Base-by-base conservation (phyloP, 2,113 vertebrate species). In the Rhineura floridana region DNA sequence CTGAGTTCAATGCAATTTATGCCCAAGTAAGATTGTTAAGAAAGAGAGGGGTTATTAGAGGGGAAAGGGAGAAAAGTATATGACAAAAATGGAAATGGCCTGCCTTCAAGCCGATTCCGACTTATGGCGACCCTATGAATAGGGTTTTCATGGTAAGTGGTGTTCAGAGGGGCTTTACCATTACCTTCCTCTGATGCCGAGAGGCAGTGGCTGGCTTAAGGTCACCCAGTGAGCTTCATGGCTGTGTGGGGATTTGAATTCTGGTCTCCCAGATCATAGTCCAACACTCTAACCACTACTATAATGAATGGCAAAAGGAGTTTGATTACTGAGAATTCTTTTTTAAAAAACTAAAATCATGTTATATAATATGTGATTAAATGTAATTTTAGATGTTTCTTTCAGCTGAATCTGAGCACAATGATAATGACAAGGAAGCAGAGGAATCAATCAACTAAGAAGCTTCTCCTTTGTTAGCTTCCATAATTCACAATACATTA, bases 381-480 rank as follows among this genome's bases (percentile, higher is more conserved):
- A 86, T 23, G 7, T 69, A 21, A 55, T 84, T 89, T 89, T 80
- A 89, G 48, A 78, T 82, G 86, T 87, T 62, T 0, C 69, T 82
- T 3, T 82, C 42, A 92, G 84, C 19, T 44, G 44, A 69, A 50
- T 59, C 75, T 86, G 17, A 19, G 75, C 17, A 42, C 33, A 70
- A 82, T 10, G 70, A 87, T 82, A 82, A 76, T 50, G 0, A 65
- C 82, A 59, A 50, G 3, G 6, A 89, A 82, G 2, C 36, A 4
- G 48, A 88, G 83, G 42, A 86, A 88, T 80, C 81, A 86, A 90
- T 79, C 4, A 82, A 76, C 17, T 86, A 48, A 3, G 9, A 86
- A 79, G 17, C 1, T n/a, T n/a, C n/a, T 89, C 52, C 1, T 0
- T 65, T 59, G 77, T 81, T 46, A 39, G 46, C 78, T 91, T 88